phyloP scores from a whole-genome alignment of 2,888 invertebrate species.

The Actias luna region DNA sequence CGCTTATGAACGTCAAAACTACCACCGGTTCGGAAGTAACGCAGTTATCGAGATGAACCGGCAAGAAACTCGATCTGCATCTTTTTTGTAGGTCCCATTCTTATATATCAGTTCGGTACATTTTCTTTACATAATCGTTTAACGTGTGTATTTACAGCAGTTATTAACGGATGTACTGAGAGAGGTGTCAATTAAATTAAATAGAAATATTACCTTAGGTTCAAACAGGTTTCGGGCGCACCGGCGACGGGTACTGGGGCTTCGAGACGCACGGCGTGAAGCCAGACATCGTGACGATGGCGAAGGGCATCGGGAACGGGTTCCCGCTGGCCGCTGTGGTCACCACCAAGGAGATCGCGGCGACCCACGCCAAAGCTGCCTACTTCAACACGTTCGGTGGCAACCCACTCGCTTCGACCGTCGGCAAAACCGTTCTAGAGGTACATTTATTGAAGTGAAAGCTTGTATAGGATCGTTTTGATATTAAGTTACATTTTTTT shows the following conservation, averaged over 20 bases:
- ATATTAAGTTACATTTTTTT: no score
- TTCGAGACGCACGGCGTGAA: slow-evolving; percentile 92
- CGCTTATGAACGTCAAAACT: no score
- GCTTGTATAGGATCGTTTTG: no score
- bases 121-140: no score
- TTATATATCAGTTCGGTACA: no score
- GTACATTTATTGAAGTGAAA: slow-evolving; percentile 73
- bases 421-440: slow-evolving; percentile 95
- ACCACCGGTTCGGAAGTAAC: no score
- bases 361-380: slow-evolving; percentile 86
- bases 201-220: slow-evolving; percentile 77
- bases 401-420: slow-evolving; percentile 94
- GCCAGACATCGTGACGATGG: slow-evolving; percentile 98
- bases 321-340: slow-evolving; percentile 98
- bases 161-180: no score
- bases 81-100: no score
- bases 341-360: slow-evolving; percentile 93
- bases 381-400: slow-evolving; percentile 99
- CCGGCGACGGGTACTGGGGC: slow-evolving; percentile 98
- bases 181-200: no score
- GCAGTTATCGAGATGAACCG: no score
- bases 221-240: slow-evolving; percentile 97
- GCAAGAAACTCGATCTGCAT: no score
- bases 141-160: no score
- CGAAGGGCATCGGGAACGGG: slow-evolving; percentile 97